Conservation (phyloP, 2,888 invertebrate genomes). For the Belgica antarctica region DNA sequence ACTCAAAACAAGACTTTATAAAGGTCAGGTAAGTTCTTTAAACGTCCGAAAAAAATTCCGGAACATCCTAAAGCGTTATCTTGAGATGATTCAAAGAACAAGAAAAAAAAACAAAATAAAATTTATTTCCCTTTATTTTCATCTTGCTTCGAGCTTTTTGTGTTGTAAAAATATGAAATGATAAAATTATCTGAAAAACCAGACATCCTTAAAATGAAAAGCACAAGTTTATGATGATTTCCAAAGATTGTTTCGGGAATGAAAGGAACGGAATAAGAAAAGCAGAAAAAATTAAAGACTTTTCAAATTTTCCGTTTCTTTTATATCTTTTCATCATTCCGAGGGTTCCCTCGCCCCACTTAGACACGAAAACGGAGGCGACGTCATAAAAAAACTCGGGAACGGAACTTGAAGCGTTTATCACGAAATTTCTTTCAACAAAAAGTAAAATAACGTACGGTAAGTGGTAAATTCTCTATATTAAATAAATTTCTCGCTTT, state of each 20-base stretch:
- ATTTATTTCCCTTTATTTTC: slow-evolving; percentile 15
- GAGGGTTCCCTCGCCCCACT: background rate
- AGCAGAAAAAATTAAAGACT: slow-evolving; percentile 31
- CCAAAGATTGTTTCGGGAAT: slow-evolving; percentile 3
- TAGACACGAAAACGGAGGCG: background rate
- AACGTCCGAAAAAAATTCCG: too few relatives aligned
- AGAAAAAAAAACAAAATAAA: too few relatives aligned
- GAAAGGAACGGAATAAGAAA: slow-evolving; percentile 20
- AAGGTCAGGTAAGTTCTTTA: too few relatives aligned
- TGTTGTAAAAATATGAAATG: slow-evolving; percentile 20
- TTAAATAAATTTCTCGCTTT: slow-evolving; percentile 23
- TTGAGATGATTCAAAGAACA: too few relatives aligned
- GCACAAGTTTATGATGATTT: slow-evolving; percentile 39
- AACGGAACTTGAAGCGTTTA: slow-evolving; percentile 43
- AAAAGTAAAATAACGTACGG: slow-evolving; percentile 30
- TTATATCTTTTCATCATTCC: too few relatives aligned
- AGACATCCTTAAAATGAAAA: slow-evolving; percentile 38
- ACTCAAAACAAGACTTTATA: too few relatives aligned
- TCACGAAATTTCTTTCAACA: slow-evolving; percentile 36
- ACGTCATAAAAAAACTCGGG: slow-evolving; percentile 34
- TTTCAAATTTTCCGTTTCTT: slow-evolving; percentile 18
- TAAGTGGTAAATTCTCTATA: slow-evolving; percentile 35
- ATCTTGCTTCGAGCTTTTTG: background rate
- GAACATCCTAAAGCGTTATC: too few relatives aligned
- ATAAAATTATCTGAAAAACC: slow-evolving; percentile 42